Evolutionary conservation across 2,797 vertebrate species (phyloP), one percentile per base, ranked within the genome.

Genomic region (Ispidina picta): DNA sequence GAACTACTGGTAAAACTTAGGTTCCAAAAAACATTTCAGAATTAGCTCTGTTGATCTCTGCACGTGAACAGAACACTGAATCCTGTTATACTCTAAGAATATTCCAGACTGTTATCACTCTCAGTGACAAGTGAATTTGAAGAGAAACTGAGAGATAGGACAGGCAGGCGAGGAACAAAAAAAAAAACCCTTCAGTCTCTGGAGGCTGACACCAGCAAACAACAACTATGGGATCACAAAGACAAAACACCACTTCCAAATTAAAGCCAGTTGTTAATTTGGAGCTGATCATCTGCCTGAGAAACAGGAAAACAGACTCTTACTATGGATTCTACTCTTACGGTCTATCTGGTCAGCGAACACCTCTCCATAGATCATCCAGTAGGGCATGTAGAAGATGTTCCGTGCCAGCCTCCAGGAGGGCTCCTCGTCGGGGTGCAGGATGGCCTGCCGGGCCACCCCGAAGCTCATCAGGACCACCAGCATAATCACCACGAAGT

Each of bases 251-350:
- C n/a, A 41, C n/a, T 78, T 97, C 96, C 97, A 97, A 96, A 97
- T 96, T 94, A 97, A 97, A 91, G 66, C 29, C 15, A 29, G 14
- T 13, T 13, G 90, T 96, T 97, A 96, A 97, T 97, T 95, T 96
- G 96, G 96, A 95, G 94, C 92, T 96, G 98, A 98, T 98, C 98
- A 98, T 98, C 98, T 98, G 98, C 98, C 98, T 98, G 86, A 95
- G 98, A 98, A 98, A 98, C 98, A 98, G 98, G 98, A 98, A 98
- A 99, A 98, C 98, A 98, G 97, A 98, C 98, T 98, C 99, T 99
- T 99, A 99, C 99, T 99, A 99, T 99, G 98, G 98, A 99, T 96
- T 99, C 99, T 99, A 99, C 97, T 99, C 99, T 99, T 99, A 99
- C 99, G 99, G 99, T 99, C 99, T 98, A 99, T 99, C 98, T 99